Conservation (phyloP, 2,797 vertebrate genomes). For the Poecilia velifera region DNA sequence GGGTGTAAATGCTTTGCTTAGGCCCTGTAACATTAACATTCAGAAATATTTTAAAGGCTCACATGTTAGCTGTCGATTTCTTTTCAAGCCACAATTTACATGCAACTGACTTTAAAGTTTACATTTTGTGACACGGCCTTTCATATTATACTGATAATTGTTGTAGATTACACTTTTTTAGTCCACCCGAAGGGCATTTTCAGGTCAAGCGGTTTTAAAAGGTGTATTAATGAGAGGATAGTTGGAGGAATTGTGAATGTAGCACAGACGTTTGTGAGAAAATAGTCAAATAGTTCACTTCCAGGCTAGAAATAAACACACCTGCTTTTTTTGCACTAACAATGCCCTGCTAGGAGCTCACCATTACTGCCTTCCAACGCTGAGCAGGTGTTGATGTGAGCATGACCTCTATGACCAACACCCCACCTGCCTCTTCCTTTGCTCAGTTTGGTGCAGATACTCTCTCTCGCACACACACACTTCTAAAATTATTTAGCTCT, state of each 20-base stretch:
- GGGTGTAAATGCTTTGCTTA: neutral
- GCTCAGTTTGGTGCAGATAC: conserved; percentile 32
- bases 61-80: neutral
- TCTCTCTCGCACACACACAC: conserved; percentile 24
- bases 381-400: conserved; percentile 57
- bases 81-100: too few relatives aligned
- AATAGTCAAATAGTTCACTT: neutral
- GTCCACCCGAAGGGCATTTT: neutral
- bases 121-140: neutral
- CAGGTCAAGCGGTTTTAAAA: neutral
- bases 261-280: neutral
- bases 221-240: neutral
- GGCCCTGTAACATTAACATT: too few relatives aligned
- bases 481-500: conserved; percentile 64
- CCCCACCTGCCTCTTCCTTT: conserved; percentile 55
- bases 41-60: neutral
- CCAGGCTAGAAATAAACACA: neutral
- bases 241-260: neutral
- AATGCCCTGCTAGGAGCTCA: conserved; percentile 16
- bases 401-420: conserved; percentile 59
- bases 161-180: too few relatives aligned
- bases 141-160: neutral
- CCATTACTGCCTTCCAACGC: conserved; percentile 42
- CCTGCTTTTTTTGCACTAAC: conserved; percentile 1
- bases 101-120: neutral